Evolutionary conservation across 1,140 invertebrate species (phyloP).

Genomic region (Galleria mellonella): DNA sequence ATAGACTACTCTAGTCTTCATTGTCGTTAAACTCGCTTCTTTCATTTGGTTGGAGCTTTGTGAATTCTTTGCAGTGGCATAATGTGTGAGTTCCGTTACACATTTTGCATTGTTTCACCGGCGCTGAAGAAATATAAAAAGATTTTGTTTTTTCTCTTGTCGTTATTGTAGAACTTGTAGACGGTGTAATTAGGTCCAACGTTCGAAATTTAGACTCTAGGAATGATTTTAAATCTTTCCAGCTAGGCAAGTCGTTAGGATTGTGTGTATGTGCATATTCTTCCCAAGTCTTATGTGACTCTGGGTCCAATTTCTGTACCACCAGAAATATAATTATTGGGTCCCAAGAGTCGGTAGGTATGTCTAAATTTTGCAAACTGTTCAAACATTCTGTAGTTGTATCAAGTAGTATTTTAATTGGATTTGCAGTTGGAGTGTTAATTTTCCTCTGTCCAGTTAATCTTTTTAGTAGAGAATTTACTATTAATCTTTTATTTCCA

Average conservation of each 20-base stretch:
- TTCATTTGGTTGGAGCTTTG: background rate
- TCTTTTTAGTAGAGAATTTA: constrained; percentile 9
- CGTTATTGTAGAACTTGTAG: background rate
- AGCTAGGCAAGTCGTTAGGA: constrained; percentile 16
- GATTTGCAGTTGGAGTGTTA: constrained; percentile 11
- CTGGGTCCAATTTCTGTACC: constrained; percentile 27
- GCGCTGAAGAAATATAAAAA: no score
- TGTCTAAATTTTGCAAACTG: constrained; percentile 28
- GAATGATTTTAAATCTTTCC: constrained; percentile 13
- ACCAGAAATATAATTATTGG: constrained; percentile 31
- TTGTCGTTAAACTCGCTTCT: constrained; percentile 19
- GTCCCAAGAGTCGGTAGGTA: constrained; percentile 34
- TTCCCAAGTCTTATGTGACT: constrained; percentile 25
- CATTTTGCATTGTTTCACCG: no score
- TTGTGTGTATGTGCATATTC: constrained; percentile 10
- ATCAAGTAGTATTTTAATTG: constrained; percentile 39
- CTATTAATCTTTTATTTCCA: constrained; percentile 9
- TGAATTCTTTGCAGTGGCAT: constrained; percentile 12
- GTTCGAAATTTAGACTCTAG: constrained; percentile 21
- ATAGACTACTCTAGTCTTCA: constrained; percentile 36
- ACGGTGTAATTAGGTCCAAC: constrained; percentile 13
- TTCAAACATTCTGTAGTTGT: constrained; percentile 31
- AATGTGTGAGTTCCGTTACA: constrained; percentile 8
- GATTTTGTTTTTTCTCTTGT: background rate
- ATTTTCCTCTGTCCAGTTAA: constrained; percentile 4